Evolutionary conservation across 2,888 invertebrate species (phyloP), one percentile per base, ranked within the genome.

Genomic region (Desoria tigrina): DNA sequence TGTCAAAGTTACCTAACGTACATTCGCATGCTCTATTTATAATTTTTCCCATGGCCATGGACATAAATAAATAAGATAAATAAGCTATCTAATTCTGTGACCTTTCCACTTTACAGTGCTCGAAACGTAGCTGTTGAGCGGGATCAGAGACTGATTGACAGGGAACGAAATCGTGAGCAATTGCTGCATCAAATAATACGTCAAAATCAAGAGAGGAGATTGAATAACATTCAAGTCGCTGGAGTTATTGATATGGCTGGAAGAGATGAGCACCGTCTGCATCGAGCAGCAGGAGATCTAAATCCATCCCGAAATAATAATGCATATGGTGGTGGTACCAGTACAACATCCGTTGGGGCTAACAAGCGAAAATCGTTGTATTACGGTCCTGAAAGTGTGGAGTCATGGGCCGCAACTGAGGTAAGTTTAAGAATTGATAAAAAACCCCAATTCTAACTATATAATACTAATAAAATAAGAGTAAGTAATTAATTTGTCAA

Each of bases 341-440:
- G 49, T 2, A 39, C 9, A 18, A 42, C 42, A 4, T 49, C 58
- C 14, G 11, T 7, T 32, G 62, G 61, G 7, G 74, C 4, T 21
- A 39, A 24, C 49, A 58, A 76, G 42, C 61, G 76, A 24, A 74
- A 74, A 42, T 70, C 68, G 37, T 28, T 67, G 18, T 61, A 63
- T 7, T 76, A 73, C 63, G 74, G 76, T 28, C 61, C 72, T 3
- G 76, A 76, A 58, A 72, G 69, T 62, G 76, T 76, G 0, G 76
- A 76, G 42, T 65, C 67, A 3, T 74, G 71, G 72, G 76, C 76
- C 2, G 67, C 72, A 9, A 72, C 74, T n/a, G 76, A 76, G 69
- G 76, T 74, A 63, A n/a, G n/a, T 59, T 18, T 49, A 26, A 55
- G 27, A 26, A 18, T 51, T 23, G 18, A 11, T 18, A 61, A 37